Conservation (phyloP, 2,113 vertebrate species). For the Himantopus leucocephalus region DNA sequence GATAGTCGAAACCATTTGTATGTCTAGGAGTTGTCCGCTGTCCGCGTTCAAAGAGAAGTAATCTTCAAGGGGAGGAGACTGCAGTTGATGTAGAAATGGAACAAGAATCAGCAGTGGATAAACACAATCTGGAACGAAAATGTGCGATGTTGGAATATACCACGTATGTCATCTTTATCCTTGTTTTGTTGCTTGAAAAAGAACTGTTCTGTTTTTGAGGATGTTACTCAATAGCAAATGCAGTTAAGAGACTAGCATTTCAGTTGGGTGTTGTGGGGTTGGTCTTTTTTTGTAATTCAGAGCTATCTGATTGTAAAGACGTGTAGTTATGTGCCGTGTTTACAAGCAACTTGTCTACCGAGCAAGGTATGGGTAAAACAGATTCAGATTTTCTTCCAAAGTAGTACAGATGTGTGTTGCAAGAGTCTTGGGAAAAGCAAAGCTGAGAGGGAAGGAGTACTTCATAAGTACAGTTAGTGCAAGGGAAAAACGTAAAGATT, state of each 20-base stretch:
- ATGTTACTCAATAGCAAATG: background rate
- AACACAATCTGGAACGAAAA: slow-evolving; percentile 78
- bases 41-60: slow-evolving; percentile 60
- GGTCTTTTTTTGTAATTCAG: background rate
- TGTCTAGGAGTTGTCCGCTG: slow-evolving; percentile 76
- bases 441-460: background rate
- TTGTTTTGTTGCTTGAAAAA: background rate
- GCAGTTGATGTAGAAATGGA: slow-evolving; percentile 67
- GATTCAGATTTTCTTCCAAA: background rate
- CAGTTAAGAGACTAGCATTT: background rate
- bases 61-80: background rate
- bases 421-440: background rate
- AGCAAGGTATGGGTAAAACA: background rate
- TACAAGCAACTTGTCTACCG: background rate
- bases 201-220: background rate
- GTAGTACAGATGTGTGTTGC: background rate
- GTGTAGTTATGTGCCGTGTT: background rate
- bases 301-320: background rate
- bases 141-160: slow-evolving; percentile 78
- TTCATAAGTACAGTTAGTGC: background rate
- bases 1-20: background rate
- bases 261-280: background rate
- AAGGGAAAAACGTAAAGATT: background rate
- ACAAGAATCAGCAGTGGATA: slow-evolving; percentile 75
- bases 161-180: slow-evolving; percentile 59